phyloP scores from a whole-genome alignment of 2,888 invertebrate genomes.

The Macrophya annulata region DNA sequence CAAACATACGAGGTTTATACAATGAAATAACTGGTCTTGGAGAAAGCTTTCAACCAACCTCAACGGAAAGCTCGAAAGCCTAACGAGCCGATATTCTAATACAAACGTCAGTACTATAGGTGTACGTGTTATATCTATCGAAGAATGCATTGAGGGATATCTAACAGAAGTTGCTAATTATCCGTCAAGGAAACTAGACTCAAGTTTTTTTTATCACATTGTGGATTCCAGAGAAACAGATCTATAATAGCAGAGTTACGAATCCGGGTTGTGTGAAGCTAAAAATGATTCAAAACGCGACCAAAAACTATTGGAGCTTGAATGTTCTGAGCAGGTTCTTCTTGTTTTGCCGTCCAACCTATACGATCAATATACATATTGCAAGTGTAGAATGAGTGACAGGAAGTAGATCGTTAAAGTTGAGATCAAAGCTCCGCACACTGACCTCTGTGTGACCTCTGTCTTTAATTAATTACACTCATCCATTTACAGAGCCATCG shows the following conservation, averaged over 20 bases:
- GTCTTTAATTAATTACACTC: neutral
- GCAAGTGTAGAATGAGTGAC: constrained; percentile 3
- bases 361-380: constrained; percentile 36
- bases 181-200: neutral
- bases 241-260: neutral
- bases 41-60: neutral
- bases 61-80: neutral
- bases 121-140: neutral
- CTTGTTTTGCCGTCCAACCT: neutral
- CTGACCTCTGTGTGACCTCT: neutral
- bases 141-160: neutral
- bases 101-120: neutral
- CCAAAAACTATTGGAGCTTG: neutral
- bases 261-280: neutral
- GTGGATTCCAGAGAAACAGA: neutral
- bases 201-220: neutral
- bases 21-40: neutral
- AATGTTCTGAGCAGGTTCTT: constrained; percentile 8
- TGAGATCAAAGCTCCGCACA: constrained; percentile 31
- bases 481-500: neutral
- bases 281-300: neutral
- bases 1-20: neutral
- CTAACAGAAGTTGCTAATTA: neutral
- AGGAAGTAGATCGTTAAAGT: constrained; percentile 25
- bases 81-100: neutral